A percentile compares a stretch with the other conserved stretches of the same genome.
These are phyloP conservation scores for Vulpes vulpes DNA, from an alignment of 2,113 vertebrate genomes.

Conservation along the genomic window DNA sequence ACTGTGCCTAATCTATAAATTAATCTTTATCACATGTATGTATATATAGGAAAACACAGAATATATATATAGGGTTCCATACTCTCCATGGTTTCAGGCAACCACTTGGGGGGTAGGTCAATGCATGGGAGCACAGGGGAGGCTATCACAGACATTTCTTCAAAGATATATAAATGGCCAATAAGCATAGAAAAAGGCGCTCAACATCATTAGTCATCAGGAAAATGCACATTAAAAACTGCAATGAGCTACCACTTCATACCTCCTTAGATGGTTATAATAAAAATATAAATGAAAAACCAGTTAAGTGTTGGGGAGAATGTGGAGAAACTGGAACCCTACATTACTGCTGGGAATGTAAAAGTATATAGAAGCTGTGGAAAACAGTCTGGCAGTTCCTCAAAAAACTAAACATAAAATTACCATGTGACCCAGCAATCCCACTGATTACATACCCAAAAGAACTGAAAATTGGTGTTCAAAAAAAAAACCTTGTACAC, in stretches of 20 bases:
- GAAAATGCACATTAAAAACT: conserved; percentile 31
- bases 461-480: conserved; percentile 8
- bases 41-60: background rate
- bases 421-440: background rate
- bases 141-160: background rate
- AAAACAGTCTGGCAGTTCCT: background rate
- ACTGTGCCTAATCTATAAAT: background rate
- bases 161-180: conserved; percentile 40
- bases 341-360: background rate
- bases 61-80: background rate
- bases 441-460: background rate
- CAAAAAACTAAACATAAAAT: conserved; percentile 58
- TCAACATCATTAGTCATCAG: background rate
- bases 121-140: background rate
- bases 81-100: background rate
- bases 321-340: background rate
- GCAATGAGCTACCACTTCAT: background rate
- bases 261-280: background rate
- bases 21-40: background rate
- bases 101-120: background rate
- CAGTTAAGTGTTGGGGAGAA: background rate
- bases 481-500: background rate
- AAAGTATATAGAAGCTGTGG: background rate
- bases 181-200: background rate
- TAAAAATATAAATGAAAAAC: background rate